phyloP scores from a whole-genome alignment of 2,113 vertebrate species.

The Megaceryle maxima region DNA sequence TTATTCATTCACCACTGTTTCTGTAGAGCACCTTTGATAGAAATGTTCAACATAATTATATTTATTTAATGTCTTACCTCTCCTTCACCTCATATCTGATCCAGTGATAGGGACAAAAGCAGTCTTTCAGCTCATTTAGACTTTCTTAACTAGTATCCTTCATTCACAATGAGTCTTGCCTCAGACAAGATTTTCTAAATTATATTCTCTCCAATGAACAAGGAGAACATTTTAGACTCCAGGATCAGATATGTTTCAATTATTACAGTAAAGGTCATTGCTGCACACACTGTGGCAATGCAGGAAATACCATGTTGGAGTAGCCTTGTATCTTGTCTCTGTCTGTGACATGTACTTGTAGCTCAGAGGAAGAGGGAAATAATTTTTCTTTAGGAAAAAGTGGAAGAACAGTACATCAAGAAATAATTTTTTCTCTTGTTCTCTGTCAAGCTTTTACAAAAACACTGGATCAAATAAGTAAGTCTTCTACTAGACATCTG shows the following conservation, averaged over 20 bases:
- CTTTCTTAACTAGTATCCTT: background rate
- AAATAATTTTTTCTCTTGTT: background rate
- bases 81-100: background rate
- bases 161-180: background rate
- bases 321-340: background rate
- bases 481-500: background rate
- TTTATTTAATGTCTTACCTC: background rate
- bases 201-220: background rate
- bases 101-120: background rate
- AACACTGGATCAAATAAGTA: background rate
- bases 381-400: background rate
- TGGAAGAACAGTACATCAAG: background rate
- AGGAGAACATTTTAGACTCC: background rate
- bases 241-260: background rate
- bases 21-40: background rate
- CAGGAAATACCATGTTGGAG: background rate
- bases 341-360: background rate
- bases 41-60: background rate
- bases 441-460: background rate
- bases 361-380: background rate
- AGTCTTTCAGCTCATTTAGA: background rate
- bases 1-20: background rate
- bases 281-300: background rate
- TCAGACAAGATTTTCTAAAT: background rate
- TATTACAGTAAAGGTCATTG: background rate